Conservation (phyloP, 2,113 vertebrate genomes). For the Saguinus midas region DNA sequence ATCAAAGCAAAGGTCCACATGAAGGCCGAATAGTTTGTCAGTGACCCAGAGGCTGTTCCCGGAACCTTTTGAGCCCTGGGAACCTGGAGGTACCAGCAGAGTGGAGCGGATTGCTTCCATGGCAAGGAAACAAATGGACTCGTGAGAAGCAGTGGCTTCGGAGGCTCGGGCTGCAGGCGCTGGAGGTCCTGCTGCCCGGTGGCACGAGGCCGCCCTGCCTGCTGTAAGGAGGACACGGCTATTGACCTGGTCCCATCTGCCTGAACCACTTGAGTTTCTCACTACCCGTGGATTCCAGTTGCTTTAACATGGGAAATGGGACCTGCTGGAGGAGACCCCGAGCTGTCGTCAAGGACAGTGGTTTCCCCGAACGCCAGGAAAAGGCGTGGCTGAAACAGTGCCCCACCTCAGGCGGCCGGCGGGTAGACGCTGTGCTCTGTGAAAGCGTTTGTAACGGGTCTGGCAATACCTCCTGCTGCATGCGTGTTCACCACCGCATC, state of each 20-base stretch:
- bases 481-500: neutral
- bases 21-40: neutral
- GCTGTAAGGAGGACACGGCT: neutral
- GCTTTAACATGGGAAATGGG: neutral
- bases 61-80: neutral
- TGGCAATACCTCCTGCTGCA: rapidly evolving
- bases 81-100: too few relatives aligned
- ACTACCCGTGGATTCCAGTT: neutral
- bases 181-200: too few relatives aligned
- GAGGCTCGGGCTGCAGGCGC: neutral
- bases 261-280: neutral
- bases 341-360: rapidly evolving
- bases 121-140: neutral
- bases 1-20: neutral
- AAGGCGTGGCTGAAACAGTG: rapidly evolving
- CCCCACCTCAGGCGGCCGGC: too few relatives aligned
- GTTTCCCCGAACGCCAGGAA: neutral
- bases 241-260: too few relatives aligned
- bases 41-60: rapidly evolving
- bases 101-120: neutral
- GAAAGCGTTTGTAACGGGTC: neutral
- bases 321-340: neutral
- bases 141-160: neutral
- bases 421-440: rapidly evolving
- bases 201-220: rapidly evolving